Base-by-base conservation (phyloP, 2,113 vertebrate species). In the Pelecanus crispus region DNA sequence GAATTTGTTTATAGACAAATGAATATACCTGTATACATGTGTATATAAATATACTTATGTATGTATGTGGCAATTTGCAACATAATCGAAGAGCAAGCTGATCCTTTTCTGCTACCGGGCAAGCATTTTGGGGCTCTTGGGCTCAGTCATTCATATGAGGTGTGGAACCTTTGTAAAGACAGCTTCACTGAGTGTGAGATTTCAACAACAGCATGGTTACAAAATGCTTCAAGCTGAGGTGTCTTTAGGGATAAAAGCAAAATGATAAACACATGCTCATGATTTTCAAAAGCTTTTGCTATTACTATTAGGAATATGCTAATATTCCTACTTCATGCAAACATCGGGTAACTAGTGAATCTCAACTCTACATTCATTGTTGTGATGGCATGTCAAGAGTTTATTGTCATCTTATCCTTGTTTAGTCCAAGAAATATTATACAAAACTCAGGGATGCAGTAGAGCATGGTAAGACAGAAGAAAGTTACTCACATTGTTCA, bases 191-290 rank as follows among this genome's bases (percentile, higher is more conserved):
- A 90, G 81, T 71, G 59, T 88, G 88, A 86, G 89, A 92, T 96
- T 74, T 92, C 61, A 96, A 95, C 67, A 97, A 81, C 80, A 53
- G 52, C 14, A 44, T 49, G 62, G 32, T 72, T 91, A 93, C 49
- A 74, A 93, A 97, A 86, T 85, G 31, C 81, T 91, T 90, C 84
- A 89, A 89, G 75, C 79, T 92, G 73, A 94, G 70, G 21, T 80
- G 53, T 92, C 91, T 87, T 66, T 91, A 92, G 82, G 81, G 86
- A 90, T 95, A 97, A 90, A 89, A 97, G 81, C 45, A 49, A 97
- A 97, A 94, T 95, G 50, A 92, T 82, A 95, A 94, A 68, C 79
- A 86, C 71, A 10, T 34, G 62, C 74, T 93, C 31, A 36, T 58
- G 19, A 72, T 49, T 65, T 70, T 11, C 5, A 77, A 79, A 65